Conservation (phyloP, 2,888 invertebrate species). For the Endomychus coccineus region DNA sequence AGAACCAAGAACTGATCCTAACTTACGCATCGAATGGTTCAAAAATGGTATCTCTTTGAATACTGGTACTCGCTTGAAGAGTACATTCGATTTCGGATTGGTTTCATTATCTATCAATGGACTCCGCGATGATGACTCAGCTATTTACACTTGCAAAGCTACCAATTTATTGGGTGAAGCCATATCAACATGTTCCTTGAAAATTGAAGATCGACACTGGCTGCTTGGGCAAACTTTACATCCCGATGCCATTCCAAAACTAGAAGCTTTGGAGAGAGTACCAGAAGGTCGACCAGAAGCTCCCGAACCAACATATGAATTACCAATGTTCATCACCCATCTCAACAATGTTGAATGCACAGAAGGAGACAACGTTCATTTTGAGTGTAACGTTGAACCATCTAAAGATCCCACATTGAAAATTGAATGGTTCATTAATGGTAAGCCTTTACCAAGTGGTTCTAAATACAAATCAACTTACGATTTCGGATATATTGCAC, state of each 20-base stretch:
- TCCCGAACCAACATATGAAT: conserved; percentile 72
- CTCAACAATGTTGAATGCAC: conserved; percentile 83
- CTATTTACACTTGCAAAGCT: conserved; percentile 92
- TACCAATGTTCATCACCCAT: conserved; percentile 84
- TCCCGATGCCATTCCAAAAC: conserved; percentile 81
- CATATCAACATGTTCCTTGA: conserved; percentile 82
- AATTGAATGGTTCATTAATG: conserved; percentile 94
- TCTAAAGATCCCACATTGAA: conserved; percentile 84
- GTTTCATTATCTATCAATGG: conserved; percentile 88
- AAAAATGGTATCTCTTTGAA: conserved; percentile 82
- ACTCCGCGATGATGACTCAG: conserved; percentile 83
- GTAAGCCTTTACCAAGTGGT: conserved; percentile 78
- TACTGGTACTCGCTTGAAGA: conserved; percentile 82
- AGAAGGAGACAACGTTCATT: conserved; percentile 83
- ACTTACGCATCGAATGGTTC: conserved; percentile 84
- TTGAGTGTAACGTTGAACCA: conserved; percentile 88
- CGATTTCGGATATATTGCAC: conserved; percentile 92
- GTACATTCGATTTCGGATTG: conserved; percentile 94
- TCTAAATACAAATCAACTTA: conserved; percentile 87
- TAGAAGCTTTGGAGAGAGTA: conserved; percentile 79
- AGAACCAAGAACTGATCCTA: conserved; percentile 83
- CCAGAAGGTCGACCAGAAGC: conserved; percentile 58
- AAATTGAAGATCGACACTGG: conserved; percentile 85
- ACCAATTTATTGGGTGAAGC: conserved; percentile 91
- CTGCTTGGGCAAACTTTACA: conserved; percentile 79